Conservation (phyloP, 2,113 vertebrate genomes). For the Scortum barcoo region DNA sequence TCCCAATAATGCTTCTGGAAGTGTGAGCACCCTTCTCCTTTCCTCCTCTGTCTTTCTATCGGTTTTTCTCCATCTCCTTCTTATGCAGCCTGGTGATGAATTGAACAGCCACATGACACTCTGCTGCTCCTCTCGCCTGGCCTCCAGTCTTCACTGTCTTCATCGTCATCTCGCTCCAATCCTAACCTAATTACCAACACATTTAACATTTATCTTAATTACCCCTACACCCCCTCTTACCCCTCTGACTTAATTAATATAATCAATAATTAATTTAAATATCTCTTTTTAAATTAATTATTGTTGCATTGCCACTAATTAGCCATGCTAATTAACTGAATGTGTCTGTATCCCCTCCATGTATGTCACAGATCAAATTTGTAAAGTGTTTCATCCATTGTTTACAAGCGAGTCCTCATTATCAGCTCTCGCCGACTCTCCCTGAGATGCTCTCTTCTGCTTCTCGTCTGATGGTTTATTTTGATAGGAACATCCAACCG, state of each 20-base stretch:
- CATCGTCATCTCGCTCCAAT: conserved; percentile 38
- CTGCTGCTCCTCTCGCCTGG: conserved; percentile 13
- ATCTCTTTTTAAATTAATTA: conserved; percentile 81
- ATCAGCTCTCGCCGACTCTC: conserved; percentile 27
- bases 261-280: conserved; percentile 84
- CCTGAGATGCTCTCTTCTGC: neutral
- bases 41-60: neutral
- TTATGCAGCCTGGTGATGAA: neutral
- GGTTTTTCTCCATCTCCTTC: neutral
- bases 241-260: conserved; percentile 78
- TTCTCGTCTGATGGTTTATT: conserved; percentile 30
- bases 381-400: conserved; percentile 57
- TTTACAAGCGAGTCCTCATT: conserved; percentile 73
- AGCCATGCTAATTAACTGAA: conserved; percentile 77
- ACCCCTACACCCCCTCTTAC: conserved; percentile 54
- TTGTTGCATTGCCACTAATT: conserved; percentile 79
- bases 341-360: conserved; percentile 62
- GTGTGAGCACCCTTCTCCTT: neutral
- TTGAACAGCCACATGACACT: conserved; percentile 16
- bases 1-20: neutral
- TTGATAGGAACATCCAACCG: neutral
- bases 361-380: conserved; percentile 62
- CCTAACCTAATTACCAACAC: conserved; percentile 65
- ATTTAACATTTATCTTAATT: conserved; percentile 81
- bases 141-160: conserved; percentile 41